Percentiles rank a stretch among this genome's conserved stretches.
These are phyloP conservation scores for Drosophila sordidapex DNA, from an alignment of 2,888 invertebrate species.

Conservation along the genomic window DNA sequence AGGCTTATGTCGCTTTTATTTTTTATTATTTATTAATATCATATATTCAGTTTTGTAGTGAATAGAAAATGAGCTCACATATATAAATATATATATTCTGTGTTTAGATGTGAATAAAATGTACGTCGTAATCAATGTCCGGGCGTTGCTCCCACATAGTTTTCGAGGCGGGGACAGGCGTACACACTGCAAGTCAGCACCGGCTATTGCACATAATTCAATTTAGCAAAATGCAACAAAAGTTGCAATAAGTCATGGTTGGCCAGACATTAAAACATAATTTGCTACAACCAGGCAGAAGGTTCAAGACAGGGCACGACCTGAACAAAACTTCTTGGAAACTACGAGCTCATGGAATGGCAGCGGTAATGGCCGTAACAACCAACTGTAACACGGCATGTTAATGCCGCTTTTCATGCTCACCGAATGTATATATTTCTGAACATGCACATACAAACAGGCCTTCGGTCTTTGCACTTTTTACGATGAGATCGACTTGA, in stretches of 20 bases:
- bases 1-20: neutral
- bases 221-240: conserved; percentile 74
- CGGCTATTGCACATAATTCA: conserved; percentile 59
- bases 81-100: neutral
- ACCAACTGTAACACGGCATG: conserved; percentile 23
- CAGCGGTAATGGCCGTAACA: conserved; percentile 15
- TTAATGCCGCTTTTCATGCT: conserved; percentile 43
- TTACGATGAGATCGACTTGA: conserved; percentile 21
- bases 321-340: conserved; percentile 14
- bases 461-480: conserved; percentile 50
- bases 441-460: conserved; percentile 21
- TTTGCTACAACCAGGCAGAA: conserved; percentile 52
- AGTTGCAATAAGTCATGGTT: conserved; percentile 67
- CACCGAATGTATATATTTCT: conserved; percentile 4
- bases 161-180: neutral
- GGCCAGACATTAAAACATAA: conserved; percentile 68
- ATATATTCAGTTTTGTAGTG: neutral
- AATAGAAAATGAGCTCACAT: neutral
- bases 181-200: neutral
- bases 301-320: conserved; percentile 9
- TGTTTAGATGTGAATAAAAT: neutral
- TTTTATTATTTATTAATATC: neutral
- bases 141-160: neutral
- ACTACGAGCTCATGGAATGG: conserved; percentile 1
- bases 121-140: neutral